Base-by-base conservation (phyloP, 2,888 invertebrate genomes). In the Diarsia rubi region DNA sequence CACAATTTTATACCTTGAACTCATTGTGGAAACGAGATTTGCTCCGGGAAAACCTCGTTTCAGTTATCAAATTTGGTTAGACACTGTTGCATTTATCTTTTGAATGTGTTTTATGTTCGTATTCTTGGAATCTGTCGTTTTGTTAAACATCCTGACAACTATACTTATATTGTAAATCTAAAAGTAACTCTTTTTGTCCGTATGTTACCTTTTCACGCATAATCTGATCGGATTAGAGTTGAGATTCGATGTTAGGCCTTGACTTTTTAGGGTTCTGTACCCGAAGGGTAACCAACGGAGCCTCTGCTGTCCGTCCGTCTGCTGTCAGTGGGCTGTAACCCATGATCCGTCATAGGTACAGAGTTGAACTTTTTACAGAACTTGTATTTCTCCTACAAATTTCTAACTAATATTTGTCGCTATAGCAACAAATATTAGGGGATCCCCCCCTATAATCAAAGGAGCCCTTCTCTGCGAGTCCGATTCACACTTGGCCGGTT, bases 21-120 rank as follows among this genome's bases (percentile, higher is more conserved):
- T 78, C 72, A 71, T 79, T 86, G 79, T 79, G 76, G n/a, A 60
- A 78, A 84, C 69, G 54, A 82, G 75, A 73, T 85, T 85, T 63
- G 57, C 78, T 73, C 63, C 71, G 60, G 72, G 75, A 73, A 69
- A 73, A 73, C 70, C 69, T 79, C 76, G 78, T 83, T 87, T 79
- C 72, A 70, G 85, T 78, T 73, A 77, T 69, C 52, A 78, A 83
- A 83, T 83, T 83, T 78, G 73, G 74, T 83, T 85, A 84, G 71
- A 67, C 62, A 67, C 69, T 74, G 76, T 72, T 73, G 82, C 82
- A 84, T 81, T 82, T 73, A 81, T 76, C 82, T 81, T 72, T 84
- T 76, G 62, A 76, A 75, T 70, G 71, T 81, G 60, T 68, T 72
- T 76, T 69, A 73, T 69, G 57, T 68, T 67, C 52, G 37, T 37